Conservation (phyloP, 2,113 vertebrate genomes). For the Tenrec ecaudatus region DNA sequence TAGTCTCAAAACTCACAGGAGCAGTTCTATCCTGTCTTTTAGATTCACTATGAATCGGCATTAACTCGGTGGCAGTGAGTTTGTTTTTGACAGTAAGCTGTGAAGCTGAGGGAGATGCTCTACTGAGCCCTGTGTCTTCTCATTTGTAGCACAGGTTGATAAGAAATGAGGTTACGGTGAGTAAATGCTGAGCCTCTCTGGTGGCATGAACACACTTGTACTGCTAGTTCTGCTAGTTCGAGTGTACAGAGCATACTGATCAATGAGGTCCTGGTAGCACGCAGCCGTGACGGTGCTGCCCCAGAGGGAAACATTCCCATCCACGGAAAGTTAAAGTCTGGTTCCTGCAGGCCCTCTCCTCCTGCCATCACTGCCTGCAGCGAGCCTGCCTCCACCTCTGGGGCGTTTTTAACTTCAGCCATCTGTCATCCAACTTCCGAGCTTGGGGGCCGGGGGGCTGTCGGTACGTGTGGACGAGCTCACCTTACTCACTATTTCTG, state of each 20-base stretch:
- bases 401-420: not conserved
- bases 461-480: not conserved
- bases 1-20: too few relatives aligned
- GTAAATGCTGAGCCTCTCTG: not conserved
- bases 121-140: not conserved
- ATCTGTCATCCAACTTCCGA: not conserved
- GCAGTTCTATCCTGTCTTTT: too few relatives aligned
- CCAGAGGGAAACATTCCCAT: fast-evolving
- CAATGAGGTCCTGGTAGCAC: fast-evolving
- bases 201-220: not conserved
- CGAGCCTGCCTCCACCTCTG: too few relatives aligned
- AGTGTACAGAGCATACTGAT: not conserved
- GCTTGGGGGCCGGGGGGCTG: too few relatives aligned
- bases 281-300: not conserved
- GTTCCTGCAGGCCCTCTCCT: not conserved
- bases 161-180: not conserved
- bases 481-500: slow-evolving; percentile 92
- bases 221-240: not conserved
- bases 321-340: not conserved
- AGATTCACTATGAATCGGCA: too few relatives aligned
- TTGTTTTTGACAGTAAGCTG: too few relatives aligned
- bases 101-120: not conserved
- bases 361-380: not conserved
- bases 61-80: too few relatives aligned
- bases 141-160: not conserved